A percentile compares a stretch with the other conserved stretches of the same genome.
Conservation (phyloP, 1,140 invertebrate species). For the Nasonia giraulti region DNA sequence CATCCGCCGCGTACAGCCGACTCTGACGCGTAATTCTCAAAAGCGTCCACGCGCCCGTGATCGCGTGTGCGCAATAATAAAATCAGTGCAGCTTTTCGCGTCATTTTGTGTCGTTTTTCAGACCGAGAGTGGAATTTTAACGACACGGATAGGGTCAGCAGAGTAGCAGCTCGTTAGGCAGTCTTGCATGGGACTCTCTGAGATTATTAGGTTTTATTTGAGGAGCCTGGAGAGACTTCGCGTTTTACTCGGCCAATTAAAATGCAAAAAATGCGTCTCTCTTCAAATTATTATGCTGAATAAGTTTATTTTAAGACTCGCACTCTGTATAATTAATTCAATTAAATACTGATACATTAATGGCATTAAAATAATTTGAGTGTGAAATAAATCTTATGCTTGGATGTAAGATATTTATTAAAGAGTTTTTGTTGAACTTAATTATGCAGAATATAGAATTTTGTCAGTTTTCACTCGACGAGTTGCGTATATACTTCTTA, state of each 20-base stretch:
- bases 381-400: background rate
- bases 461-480: no score
- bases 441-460: no score
- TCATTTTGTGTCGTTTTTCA: background rate
- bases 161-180: slow-evolving; percentile 6
- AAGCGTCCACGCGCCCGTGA: background rate
- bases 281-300: no score
- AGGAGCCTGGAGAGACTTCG: background rate
- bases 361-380: no score
- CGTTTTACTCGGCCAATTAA: no score
- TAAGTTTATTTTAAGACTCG: no score
- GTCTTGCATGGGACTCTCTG: background rate
- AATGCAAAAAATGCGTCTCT: no score
- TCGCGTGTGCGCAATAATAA: background rate
- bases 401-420: background rate
- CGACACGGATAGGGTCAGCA: background rate
- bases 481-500: no score
- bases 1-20: background rate
- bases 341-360: no score
- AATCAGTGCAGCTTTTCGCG: background rate
- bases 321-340: no score
- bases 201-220: background rate
- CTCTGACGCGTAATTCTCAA: background rate
- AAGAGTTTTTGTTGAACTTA: no score
- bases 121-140: background rate